These are phyloP conservation scores for Pogonocichla stellata DNA, from an alignment of 2,113 vertebrate genomes.

Conservation along the genomic window DNA sequence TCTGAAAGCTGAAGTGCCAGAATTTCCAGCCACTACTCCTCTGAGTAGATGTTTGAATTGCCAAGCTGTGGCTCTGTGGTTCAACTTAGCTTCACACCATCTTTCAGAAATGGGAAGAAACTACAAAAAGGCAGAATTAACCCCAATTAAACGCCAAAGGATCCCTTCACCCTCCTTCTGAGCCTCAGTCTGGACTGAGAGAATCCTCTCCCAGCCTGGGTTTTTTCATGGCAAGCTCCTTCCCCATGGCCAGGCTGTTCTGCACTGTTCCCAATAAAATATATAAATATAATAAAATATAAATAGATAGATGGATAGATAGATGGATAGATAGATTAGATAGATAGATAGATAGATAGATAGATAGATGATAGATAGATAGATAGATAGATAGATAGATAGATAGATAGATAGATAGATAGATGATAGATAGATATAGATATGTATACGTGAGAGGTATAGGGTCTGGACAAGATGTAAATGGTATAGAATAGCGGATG, in stretches of 20 bases:
- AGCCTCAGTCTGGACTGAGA: not conserved
- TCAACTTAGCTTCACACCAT: not conserved
- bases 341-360: too few species aligned
- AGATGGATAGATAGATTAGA: too few species aligned
- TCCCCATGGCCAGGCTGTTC: not conserved
- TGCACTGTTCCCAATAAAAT: not conserved
- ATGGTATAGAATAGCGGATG: not conserved
- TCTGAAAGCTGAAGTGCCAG: not conserved
- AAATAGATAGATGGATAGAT: too few species aligned
- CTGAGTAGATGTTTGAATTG: not conserved
- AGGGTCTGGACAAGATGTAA: not conserved
- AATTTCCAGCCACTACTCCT: not conserved
- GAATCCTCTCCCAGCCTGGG: not conserved
- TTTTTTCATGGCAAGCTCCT: not conserved
- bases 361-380: too few species aligned
- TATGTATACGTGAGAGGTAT: not conserved
- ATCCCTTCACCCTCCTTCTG: not conserved
- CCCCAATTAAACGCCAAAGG: not conserved
- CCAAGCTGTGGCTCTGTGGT: not conserved
- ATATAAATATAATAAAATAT: too few species aligned
- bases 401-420: too few species aligned
- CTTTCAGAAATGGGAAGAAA: not conserved
- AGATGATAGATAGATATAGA: too few species aligned
- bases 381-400: too few species aligned
- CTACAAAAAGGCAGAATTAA: not conserved